phyloP scores from a whole-genome alignment of 2,113 vertebrate species.

The western clawed frog (Xenopus tropicalis) region DNA sequence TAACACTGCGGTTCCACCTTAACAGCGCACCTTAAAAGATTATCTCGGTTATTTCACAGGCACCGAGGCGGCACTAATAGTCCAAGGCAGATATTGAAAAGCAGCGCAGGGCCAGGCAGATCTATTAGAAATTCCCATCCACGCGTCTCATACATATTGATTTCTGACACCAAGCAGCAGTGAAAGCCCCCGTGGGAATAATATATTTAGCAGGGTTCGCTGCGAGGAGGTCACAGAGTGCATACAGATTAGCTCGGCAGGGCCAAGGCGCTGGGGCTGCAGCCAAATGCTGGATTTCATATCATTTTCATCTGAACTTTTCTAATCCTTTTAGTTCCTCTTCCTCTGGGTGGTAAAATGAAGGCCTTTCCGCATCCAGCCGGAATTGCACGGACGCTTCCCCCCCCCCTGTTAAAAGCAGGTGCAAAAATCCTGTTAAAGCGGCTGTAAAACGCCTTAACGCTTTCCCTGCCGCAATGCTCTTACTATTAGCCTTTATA shows the following conservation, averaged over 20 bases:
- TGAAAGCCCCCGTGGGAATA: constrained; percentile 98
- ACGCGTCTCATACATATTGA: constrained; percentile 99
- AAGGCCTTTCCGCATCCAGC: constrained; percentile 57
- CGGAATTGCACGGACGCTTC: constrained; percentile 50
- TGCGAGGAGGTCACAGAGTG: constrained; percentile 96
- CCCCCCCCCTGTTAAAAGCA: background rate
- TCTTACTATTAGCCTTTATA: too few relatives aligned
- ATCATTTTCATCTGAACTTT: constrained; percentile 86
- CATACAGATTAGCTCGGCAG: constrained; percentile 99
- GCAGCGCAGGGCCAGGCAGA: constrained; percentile 96
- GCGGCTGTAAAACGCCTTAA: background rate
- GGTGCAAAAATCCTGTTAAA: background rate
- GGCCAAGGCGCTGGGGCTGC: constrained; percentile 80
- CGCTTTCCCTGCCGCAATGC: background rate
- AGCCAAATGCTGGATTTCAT: constrained; percentile 87
- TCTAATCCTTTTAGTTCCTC: constrained; percentile 81
- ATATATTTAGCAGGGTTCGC: constrained; percentile 99
- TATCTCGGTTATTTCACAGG: constrained; percentile 99
- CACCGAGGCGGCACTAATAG: constrained; percentile 99
- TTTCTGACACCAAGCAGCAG: constrained; percentile 99
- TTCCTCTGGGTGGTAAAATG: constrained; percentile 68
- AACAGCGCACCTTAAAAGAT: constrained; percentile 99
- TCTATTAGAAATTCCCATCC: constrained; percentile 99
- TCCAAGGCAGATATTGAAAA: constrained; percentile 99
- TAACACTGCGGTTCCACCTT: constrained; percentile 92